These are phyloP conservation scores for Stegodyphus dumicola DNA, from an alignment of 1,140 invertebrate genomes.

Conservation along the genomic window DNA sequence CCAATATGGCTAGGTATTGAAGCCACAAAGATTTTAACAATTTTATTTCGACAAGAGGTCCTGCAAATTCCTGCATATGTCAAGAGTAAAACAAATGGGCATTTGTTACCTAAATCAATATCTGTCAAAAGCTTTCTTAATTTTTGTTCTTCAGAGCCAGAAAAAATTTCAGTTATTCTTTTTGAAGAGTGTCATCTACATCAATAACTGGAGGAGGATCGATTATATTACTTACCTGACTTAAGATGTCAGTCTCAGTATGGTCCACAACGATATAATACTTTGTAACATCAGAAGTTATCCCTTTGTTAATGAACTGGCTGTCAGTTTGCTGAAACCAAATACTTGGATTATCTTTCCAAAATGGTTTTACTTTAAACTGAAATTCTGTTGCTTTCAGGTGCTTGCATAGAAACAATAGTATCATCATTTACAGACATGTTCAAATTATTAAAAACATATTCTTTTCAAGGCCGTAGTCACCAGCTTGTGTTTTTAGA, in stretches of 20 bases:
- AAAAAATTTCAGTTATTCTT: not conserved
- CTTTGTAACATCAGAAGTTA: conserved; percentile 60
- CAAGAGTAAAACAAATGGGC: not conserved
- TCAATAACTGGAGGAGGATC: not conserved
- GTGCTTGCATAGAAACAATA: no score
- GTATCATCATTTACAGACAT: no score
- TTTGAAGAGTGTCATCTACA: not conserved
- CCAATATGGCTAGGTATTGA: not conserved
- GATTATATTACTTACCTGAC: conserved; percentile 7
- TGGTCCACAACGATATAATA: conserved; percentile 32
- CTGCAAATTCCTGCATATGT: not conserved
- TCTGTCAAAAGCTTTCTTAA: not conserved
- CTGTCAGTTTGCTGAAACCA: conserved; percentile 66
- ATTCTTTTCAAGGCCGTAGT: no score
- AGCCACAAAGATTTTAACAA: conserved; percentile 8
- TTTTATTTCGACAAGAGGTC: not conserved
- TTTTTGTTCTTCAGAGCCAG: not conserved
- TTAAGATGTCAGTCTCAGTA: not conserved
- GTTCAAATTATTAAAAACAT: no score
- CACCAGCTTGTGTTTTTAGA: no score
- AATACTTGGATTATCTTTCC: conserved; percentile 61
- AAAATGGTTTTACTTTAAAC: conserved; percentile 64
- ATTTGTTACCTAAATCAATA: conserved; percentile 13
- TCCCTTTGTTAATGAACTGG: conserved; percentile 56
- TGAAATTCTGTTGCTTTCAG: no score